Conservation (phyloP, 2,888 invertebrate genomes). For the Ischnus inquisitorius region DNA sequence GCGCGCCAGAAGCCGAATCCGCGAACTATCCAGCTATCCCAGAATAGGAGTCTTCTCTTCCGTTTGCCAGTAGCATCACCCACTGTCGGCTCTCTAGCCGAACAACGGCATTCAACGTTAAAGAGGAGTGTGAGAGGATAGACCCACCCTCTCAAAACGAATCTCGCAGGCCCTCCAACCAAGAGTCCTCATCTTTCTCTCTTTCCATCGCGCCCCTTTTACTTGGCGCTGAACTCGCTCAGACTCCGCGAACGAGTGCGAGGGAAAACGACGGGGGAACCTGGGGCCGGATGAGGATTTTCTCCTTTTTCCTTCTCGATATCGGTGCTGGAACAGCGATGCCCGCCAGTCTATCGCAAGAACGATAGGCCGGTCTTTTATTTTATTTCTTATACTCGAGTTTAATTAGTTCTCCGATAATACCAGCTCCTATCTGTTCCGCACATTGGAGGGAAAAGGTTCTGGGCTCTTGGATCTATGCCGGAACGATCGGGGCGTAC, state of each 20-base stretch:
- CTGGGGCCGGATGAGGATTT: constrained; percentile 1
- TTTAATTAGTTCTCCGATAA: constrained; percentile 84
- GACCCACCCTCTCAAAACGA: constrained; percentile 3
- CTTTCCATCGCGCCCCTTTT: constrained; percentile 47
- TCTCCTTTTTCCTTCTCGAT: constrained; percentile 63
- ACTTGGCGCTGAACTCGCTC: constrained; percentile 14
- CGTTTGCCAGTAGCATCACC: constrained; percentile 8
- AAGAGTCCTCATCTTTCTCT: constrained; percentile 45
- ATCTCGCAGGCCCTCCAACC: constrained; percentile 32
- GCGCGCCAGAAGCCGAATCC: constrained; percentile 71
- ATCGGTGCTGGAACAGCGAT: constrained; percentile 62
- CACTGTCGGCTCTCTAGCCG: constrained; percentile 14
- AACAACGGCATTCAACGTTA: constrained; percentile 37
- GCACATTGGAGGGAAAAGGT: constrained; percentile 72
- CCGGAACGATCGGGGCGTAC: constrained; percentile 34
- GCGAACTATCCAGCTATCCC: constrained; percentile 40
- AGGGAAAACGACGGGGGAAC: constrained; percentile 39
- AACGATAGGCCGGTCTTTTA: constrained; percentile 81
- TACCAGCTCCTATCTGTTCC: constrained; percentile 79
- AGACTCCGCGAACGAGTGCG: constrained; percentile 30
- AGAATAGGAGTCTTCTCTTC: constrained; percentile 14
- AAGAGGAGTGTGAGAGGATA: constrained; percentile 29
- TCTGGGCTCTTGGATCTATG: constrained; percentile 33
- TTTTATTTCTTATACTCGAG: constrained; percentile 83
- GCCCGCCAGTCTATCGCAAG: constrained; percentile 74